Base-by-base conservation (phyloP, 2,888 invertebrate species). In the Leucoma salicis region DNA sequence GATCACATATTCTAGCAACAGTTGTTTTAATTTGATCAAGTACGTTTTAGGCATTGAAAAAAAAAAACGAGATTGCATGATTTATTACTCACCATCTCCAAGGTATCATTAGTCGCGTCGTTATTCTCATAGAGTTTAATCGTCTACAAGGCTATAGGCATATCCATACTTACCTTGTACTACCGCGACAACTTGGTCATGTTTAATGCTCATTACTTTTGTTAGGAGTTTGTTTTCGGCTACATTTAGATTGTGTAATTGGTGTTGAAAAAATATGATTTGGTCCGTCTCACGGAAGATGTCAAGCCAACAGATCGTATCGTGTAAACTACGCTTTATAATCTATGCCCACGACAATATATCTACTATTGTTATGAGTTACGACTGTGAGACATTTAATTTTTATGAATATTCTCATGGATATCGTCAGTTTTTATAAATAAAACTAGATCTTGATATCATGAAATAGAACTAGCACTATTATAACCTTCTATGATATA, bases 301-400 rank as follows among this genome's bases (percentile, higher is more conserved):
- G 46, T 62, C 68, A 59, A 62, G 54, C 66, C 66, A 62, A 59
- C 62, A 73, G 80, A 86, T 84, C 69, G 72, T 83, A 83, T 86
- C 82, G 71, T 78, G 74, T 82, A 78, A 80, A 82, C 76, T 73
- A 68, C 70, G 68, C 79, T 78, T 78, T 74, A 77, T 71, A 82
- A 84, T 80, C 78, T 74, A 66, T 74, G 72, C 68, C 74, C 73
- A 65, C 65, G 59, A 61, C 69, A n/a, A n/a, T 71, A 74, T 78
- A 76, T 68, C 53, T n/a, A n/a, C 68, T 50, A 82, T 86, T 77
- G 65, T 66, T 57, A 63, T 70, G 73, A n/a, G n/a, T n/a, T n/a
- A n/a, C n/a, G n/a, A n/a, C n/a, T n/a, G n/a, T n/a, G n/a, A 75
- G 77, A 78, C 79, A 77, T 78, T 82, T 82, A 77, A 78, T 80